phyloP scores from a whole-genome alignment of 2,797 vertebrate species.

The Pseudotriccus pelzelni region DNA sequence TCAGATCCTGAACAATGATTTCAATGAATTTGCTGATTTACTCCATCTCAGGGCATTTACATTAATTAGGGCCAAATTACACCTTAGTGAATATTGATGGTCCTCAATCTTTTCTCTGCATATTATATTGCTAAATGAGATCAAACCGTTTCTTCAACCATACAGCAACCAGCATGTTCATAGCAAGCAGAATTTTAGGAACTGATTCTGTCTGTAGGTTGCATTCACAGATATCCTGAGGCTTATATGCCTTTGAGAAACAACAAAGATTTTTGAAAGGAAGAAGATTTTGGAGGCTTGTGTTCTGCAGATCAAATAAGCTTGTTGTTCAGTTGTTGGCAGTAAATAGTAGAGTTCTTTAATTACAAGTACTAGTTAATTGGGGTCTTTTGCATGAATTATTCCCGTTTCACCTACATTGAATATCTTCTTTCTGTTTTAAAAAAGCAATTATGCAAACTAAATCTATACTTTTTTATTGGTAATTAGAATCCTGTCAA shows the following conservation, averaged over 20 bases:
- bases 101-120: background rate
- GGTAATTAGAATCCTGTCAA: background rate
- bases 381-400: background rate
- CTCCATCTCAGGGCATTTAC: background rate
- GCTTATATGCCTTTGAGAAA: background rate
- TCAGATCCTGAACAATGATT: background rate
- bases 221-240: background rate
- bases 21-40: background rate
- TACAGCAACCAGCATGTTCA: background rate
- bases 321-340: background rate
- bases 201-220: background rate
- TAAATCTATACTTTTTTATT: background rate
- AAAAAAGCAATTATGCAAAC: background rate
- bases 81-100: background rate
- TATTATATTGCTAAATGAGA: background rate
- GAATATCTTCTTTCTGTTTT: background rate
- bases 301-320: background rate
- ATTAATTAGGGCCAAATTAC: background rate
- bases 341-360: background rate
- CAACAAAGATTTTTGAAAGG: background rate
- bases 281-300: background rate
- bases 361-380: background rate
- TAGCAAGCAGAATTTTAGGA: background rate
- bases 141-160: background rate
- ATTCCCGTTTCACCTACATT: background rate